A percentile compares a stretch with the other conserved stretches of the same genome.
These are phyloP conservation scores for Merluccius polli DNA, from an alignment of 2,797 vertebrate species.

Conservation along the genomic window DNA sequence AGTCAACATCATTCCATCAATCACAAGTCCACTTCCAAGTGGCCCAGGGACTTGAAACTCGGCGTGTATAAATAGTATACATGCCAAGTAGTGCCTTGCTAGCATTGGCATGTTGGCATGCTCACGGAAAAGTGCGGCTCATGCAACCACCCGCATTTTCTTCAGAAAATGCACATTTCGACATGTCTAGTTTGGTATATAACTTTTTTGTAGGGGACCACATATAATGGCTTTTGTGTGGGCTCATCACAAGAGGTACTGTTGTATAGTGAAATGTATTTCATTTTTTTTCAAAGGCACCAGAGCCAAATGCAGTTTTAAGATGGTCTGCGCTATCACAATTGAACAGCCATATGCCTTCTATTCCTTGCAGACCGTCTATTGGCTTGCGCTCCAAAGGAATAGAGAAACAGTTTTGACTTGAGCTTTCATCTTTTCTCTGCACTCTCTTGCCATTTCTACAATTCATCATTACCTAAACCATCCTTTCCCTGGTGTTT, in stretches of 20 bases:
- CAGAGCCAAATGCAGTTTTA: not conserved
- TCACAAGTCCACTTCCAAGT: too few species aligned
- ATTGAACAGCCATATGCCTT: constrained; percentile 11
- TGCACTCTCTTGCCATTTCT: constrained; percentile 26
- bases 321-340: constrained; percentile 17
- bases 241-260: not conserved
- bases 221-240: not conserved
- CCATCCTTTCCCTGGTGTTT: constrained; percentile 23
- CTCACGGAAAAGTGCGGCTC: too few species aligned
- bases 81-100: too few species aligned
- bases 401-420: constrained; percentile 32
- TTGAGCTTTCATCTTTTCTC: constrained; percentile 47
- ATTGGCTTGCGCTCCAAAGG: constrained; percentile 16
- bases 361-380: constrained; percentile 36
- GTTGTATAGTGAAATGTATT: not conserved
- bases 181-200: constrained; percentile 5
- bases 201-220: not conserved
- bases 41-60: too few species aligned
- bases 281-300: not conserved
- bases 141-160: too few species aligned
- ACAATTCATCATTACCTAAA: constrained; percentile 39
- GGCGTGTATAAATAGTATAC: too few species aligned
- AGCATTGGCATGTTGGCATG: too few species aligned
- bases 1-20: too few species aligned
- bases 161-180: too few species aligned